These are phyloP conservation scores for Tolypeutes matacus DNA, from an alignment of 2,797 vertebrate genomes.

Conservation along the genomic window DNA sequence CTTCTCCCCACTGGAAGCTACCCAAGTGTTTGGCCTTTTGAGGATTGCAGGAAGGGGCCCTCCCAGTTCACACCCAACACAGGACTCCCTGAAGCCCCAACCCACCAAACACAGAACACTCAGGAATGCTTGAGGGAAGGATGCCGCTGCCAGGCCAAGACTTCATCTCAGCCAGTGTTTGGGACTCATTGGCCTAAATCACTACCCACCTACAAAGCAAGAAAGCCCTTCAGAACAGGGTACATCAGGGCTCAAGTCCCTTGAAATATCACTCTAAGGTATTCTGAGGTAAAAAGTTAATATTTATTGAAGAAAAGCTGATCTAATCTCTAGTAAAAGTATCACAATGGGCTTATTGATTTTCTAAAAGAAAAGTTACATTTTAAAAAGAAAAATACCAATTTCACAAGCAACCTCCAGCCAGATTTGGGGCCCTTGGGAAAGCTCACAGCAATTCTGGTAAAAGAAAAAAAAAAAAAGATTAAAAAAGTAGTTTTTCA, in stretches of 20 bases:
- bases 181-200: neutral
- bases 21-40: rapidly evolving
- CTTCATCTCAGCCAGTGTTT: neutral
- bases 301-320: conserved; percentile 67
- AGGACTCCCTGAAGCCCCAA: neutral
- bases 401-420: conserved; percentile 68
- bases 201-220: neutral
- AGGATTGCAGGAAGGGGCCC: neutral
- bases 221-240: neutral
- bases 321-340: conserved; percentile 64
- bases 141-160: rapidly evolving
- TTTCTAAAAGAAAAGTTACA: conserved; percentile 69
- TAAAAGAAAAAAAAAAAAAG: neutral
- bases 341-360: conserved; percentile 72
- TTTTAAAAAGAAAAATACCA: conserved; percentile 70
- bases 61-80: neutral
- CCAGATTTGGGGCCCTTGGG: conserved; percentile 52
- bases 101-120: neutral
- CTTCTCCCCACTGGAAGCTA: neutral
- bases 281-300: conserved; percentile 25
- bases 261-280: neutral
- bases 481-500: conserved; percentile 61
- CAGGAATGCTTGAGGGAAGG: neutral
- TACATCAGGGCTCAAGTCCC: neutral
- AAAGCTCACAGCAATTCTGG: conserved; percentile 54